These are phyloP conservation scores for Phengaris arion DNA, from an alignment of 2,888 invertebrate species.

Conservation along the genomic window DNA sequence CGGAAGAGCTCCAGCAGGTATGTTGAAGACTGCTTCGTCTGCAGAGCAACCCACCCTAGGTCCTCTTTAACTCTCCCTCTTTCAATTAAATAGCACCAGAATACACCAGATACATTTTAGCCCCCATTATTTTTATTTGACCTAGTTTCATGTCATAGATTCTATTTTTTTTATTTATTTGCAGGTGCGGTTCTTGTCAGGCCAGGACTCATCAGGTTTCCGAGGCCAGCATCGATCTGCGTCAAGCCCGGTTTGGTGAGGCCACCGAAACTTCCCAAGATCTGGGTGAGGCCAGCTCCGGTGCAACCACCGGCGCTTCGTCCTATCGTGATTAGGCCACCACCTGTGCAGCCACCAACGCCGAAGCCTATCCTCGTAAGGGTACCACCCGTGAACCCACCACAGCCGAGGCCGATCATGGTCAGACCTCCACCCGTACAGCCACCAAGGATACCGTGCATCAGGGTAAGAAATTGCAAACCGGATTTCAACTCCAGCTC, in stretches of 20 bases:
- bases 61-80: too few relatives aligned
- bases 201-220: slow-evolving; percentile 61
- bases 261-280: slow-evolving; percentile 49
- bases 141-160: too few relatives aligned
- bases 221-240: slow-evolving; percentile 50
- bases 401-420: slow-evolving; percentile 50
- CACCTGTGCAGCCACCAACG: slow-evolving; percentile 51
- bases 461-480: slow-evolving; percentile 49
- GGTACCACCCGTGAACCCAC: slow-evolving; percentile 53
- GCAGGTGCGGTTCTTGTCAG: slow-evolving; percentile 56
- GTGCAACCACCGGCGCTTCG: slow-evolving; percentile 53
- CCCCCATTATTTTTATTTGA: too few relatives aligned
- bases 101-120: too few relatives aligned
- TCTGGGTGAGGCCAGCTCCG: slow-evolving; percentile 57
- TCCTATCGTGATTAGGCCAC: slow-evolving; percentile 54
- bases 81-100: too few relatives aligned
- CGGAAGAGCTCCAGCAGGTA: slow-evolving; percentile 9
- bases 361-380: slow-evolving; percentile 51
- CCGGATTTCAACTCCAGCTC: too few relatives aligned
- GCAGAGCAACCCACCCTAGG: background rate
- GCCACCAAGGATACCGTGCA: slow-evolving; percentile 50
- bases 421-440: slow-evolving; percentile 55
- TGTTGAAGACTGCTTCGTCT: background rate
- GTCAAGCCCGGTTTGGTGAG: slow-evolving; percentile 54
- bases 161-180: background rate